Conservation (phyloP, 2,797 vertebrate genomes). For the Poliocrania exsul region DNA sequence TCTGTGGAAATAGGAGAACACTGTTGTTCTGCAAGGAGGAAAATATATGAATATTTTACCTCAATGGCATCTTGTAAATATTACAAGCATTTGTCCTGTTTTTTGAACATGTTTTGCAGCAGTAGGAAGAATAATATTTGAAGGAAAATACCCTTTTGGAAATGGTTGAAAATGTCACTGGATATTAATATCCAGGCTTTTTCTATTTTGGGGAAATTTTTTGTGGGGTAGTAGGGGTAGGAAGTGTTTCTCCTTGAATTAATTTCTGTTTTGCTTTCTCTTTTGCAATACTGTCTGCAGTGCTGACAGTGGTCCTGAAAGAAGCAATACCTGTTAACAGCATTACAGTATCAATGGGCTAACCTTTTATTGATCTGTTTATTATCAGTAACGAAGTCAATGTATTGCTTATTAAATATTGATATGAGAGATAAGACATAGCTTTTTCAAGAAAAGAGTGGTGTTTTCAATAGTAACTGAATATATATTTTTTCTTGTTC, state of each 20-base stretch:
- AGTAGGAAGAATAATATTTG: background rate
- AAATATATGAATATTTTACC: background rate
- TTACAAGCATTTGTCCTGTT: background rate
- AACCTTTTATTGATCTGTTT: slow-evolving; percentile 69
- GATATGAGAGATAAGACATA: slow-evolving; percentile 3
- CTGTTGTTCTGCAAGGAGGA: background rate
- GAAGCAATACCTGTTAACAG: slow-evolving; percentile 53
- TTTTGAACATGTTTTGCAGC: background rate
- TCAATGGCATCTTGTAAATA: background rate
- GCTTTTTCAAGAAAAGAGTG: background rate
- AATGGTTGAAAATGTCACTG: background rate
- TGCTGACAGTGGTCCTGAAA: slow-evolving; percentile 24
- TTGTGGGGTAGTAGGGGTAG: background rate
- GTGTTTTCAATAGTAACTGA: background rate
- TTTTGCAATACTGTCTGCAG: background rate
- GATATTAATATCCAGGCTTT: background rate
- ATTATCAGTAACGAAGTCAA: slow-evolving; percentile 64
- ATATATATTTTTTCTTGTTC: background rate
- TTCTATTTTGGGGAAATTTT: background rate
- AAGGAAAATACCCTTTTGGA: background rate
- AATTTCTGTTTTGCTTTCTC: background rate
- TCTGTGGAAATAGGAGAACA: background rate
- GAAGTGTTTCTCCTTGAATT: background rate
- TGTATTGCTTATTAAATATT: slow-evolving; percentile 66
- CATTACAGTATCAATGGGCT: slow-evolving; percentile 61